Evolutionary conservation across 2,113 vertebrate genomes (phyloP).

Genomic region (Apus apus): DNA sequence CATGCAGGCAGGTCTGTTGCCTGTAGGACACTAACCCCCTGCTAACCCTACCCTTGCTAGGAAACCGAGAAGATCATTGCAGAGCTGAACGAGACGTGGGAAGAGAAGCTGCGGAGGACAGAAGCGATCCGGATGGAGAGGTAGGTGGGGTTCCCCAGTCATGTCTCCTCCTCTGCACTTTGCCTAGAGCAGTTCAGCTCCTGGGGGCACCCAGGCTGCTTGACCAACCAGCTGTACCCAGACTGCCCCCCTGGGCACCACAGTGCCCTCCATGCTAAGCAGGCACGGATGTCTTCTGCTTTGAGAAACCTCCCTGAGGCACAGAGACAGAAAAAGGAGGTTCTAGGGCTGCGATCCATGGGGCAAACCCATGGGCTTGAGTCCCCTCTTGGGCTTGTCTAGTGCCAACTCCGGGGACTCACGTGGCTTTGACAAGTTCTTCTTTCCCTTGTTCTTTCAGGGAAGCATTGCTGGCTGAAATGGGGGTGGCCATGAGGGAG

Average conservation of each 20-base stretch:
- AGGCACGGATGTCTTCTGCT: neutral
- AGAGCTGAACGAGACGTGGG: constrained; percentile 97
- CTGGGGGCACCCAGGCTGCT: neutral
- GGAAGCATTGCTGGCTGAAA: constrained; percentile 95
- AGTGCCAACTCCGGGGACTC: neutral
- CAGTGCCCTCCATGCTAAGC: neutral
- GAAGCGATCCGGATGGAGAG: constrained; percentile 98
- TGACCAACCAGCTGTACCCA: fast-evolving
- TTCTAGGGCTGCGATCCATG: neutral
- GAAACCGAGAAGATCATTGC: constrained; percentile 99
- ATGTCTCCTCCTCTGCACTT: neutral
- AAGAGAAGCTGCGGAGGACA: constrained; percentile 94
- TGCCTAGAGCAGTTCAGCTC: neutral
- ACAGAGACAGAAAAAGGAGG: neutral
- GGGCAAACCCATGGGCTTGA: neutral
- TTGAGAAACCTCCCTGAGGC: neutral
- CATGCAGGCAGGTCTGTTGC: neutral
- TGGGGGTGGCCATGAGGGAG: constrained; percentile 98
- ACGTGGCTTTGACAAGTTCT: neutral
- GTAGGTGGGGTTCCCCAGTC: constrained; percentile 49
- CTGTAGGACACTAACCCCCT: neutral
- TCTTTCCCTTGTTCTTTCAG: constrained; percentile 72
- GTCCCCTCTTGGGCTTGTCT: neutral
- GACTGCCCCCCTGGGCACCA: neutral
- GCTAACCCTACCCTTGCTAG: constrained; percentile 49